Base-by-base conservation (phyloP, 2,113 vertebrate genomes). In the Cochlearius cochlearius region DNA sequence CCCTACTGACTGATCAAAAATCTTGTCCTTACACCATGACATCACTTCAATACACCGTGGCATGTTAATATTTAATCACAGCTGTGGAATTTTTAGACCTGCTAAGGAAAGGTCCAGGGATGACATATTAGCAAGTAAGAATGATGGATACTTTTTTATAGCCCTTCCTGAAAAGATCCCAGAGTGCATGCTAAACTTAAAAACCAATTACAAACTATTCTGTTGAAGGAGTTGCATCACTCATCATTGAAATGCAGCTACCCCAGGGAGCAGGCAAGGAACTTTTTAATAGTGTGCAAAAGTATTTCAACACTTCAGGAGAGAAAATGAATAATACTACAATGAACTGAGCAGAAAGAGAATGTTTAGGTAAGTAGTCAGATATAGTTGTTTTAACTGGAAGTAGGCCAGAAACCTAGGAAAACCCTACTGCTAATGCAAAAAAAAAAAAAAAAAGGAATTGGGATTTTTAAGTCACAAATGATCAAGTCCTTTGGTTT, bases 271-370 rank as follows among this genome's bases (percentile, higher is more conserved):
- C 87, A 93, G 52, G 55, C 82, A 85, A 79, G 55, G 64, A 80
- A 75, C 67, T 47, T 89, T 86, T 86, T 81, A 86, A 60, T 47
- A 77, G 79, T 17, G 27, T 73, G 56, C 29, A 53, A 29, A 89
- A 89, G 22, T 92, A 89, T 95, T 91, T 96, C 82, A 92, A 7
- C 88, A 64, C 86, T 86, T 91, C 27, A 52, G 80, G 36, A 84
- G 64, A 64, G 56, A 93, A 95, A 93, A 87, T 94, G 55, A 96
- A 77, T 93, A 77, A 95, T 92, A 77, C 26, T 55, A 26, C 81
- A 72, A 93, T 80, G 64, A 94, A 86, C 71, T n/a, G 69, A 94
- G 71, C 87, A 95, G 74, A 95, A 96, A 93, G 58, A 83, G 81
- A 88, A 90, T 66, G 45, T 77, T 95, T 90, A 74, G 59, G 63